Base-by-base conservation (phyloP, 1,140 invertebrate genomes). In the Euura lappo region DNA sequence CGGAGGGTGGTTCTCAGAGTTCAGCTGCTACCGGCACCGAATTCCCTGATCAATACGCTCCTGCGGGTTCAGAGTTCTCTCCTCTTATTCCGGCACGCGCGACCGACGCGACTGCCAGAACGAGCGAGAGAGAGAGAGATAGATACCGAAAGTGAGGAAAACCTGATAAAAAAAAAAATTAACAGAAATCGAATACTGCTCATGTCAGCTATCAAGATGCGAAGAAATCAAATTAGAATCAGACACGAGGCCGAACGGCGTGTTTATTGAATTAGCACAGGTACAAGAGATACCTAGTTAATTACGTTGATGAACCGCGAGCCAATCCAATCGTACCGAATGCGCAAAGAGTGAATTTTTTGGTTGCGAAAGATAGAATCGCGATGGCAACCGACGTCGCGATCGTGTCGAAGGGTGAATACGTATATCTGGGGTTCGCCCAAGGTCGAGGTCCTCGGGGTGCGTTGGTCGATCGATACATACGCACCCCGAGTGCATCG, bases 31-130 rank as follows among this genome's bases (percentile, higher is more conserved):
- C 74, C 69, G 64, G 72, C 76, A 68, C 75, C 77, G 75, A 47
- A 66, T 75, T 73, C 76, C 69, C 74, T 74, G 71, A 79, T 79
- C 78, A 77, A 79, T 79, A 79, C 79, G 65, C n/a, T 46, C 68
- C 46, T 66, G 60, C 71, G 74, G 75, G 77, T 77, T 74, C 64
- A 74, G 70, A n/a, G 51, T 8, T 11, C 13, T n/a, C 51, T 60
- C 6, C 51, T 77, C 28, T 28, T 72, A 69, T 75, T 70, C 72
- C 72, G 73, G 70, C 74, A 76, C 75, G 78, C 77, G 78, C 13
- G 13, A 60, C 10, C 51, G 51, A 60, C 10, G 13, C 51, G 51
- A 60, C 28, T 28, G 28, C 28, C 28, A 28, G 28, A 28, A 28
- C 28, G 28, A 28, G 28, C 28, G 28, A 60, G 51, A n/a, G 51